Evolutionary conservation across 2,888 invertebrate genomes (phyloP).

Genomic region (Himalopsyche anomala): DNA sequence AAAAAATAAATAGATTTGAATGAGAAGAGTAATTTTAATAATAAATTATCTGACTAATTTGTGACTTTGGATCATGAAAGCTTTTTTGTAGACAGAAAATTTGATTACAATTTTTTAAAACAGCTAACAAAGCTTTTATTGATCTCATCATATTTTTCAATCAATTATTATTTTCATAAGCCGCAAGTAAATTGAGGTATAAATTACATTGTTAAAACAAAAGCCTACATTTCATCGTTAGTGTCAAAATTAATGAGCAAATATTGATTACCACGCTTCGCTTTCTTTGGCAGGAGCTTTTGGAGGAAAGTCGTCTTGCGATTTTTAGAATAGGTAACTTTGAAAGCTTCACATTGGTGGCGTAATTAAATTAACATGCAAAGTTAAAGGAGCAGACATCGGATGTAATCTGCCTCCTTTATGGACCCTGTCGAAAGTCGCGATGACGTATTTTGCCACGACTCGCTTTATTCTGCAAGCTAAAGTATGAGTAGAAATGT

Average conservation of each 20-base stretch:
- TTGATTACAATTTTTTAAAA: no score
- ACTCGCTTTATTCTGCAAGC: neutral
- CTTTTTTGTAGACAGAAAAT: no score
- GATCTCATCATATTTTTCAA: constrained; percentile 2
- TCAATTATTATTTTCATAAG: neutral
- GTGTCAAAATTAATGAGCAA: constrained; percentile 13
- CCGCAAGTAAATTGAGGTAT: constrained; percentile 14
- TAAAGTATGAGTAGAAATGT: neutral
- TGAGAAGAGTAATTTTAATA: no score
- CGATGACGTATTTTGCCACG: neutral
- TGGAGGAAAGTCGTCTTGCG: neutral
- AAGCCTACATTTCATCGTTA: constrained; percentile 16
- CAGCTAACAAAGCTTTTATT: no score
- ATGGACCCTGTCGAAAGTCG: neutral
- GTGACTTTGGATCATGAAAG: no score
- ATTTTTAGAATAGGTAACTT: constrained; percentile 3
- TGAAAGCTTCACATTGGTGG: constrained; percentile 7
- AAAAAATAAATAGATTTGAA: no score
- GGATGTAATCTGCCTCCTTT: constrained; percentile 22
- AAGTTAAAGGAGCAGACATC: constrained; percentile 35
- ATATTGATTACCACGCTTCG: constrained; percentile 22
- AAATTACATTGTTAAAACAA: constrained; percentile 38
- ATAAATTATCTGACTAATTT: no score
- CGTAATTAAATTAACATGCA: constrained; percentile 37
- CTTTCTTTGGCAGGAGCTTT: neutral